Base-by-base conservation (phyloP, 2,797 vertebrate genomes). In the Acanthis flammea region DNA sequence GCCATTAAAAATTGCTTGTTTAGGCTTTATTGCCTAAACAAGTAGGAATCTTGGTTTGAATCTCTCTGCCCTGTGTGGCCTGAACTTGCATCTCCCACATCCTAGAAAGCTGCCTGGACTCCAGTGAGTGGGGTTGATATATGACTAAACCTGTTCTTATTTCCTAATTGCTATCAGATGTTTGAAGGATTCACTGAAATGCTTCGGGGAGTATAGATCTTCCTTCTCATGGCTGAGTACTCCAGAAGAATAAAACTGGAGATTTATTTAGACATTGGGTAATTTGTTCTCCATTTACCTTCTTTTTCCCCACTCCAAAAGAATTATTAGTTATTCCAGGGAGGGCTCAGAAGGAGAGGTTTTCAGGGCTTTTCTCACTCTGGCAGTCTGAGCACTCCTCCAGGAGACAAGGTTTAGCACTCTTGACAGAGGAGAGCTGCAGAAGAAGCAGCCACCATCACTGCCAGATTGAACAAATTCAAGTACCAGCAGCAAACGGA, bases 181-280 rank as follows among this genome's bases (percentile, higher is more conserved):
- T 77, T 90, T 90, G 48, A 90, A 80, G 82, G 48, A 72, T 75
- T 94, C 58, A 50, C 54, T 83, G 65, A 93, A 90, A 47, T 35
- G 15, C 37, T 83, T 88, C 50, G 3, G 37, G 61, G 54, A 84
- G 28, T 30, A 31, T 47, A 72, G 31, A 12, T 78, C 45, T 93
- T 84, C 42, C 57, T 77, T 88, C 68, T 92, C 28, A 53, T 21
- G 22, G 45, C 76, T 77, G 61, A 86, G 14, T 45, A 39, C n/a
- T 50, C 33, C 60, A 77, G 72, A 85, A 91, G 65, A 47, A 57
- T 53, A 63, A 63, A 92, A 42, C 10, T 42, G 30, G 45, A 88
- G 53, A 86, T 94, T 78, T 88, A 81, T 86, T 80, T 88, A 65
- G 66, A 54, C 17, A 42, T 21, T 47, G 12, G 25, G 30, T 74